phyloP scores from a whole-genome alignment of 2,113 vertebrate species.

The Copsychus sechellarum region DNA sequence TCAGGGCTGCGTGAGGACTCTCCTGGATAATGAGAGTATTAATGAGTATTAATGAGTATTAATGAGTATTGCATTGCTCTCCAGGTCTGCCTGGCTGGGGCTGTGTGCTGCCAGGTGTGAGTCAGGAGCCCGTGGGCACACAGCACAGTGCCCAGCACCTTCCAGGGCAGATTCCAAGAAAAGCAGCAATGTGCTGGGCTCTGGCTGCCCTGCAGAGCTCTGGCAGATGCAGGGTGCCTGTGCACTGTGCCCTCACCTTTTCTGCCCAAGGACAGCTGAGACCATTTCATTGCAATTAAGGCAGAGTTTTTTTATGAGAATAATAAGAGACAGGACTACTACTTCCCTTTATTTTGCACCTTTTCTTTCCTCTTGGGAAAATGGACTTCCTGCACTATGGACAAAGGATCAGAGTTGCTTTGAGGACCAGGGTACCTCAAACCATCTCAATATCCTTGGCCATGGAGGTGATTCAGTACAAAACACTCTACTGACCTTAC shows the following conservation, averaged over 20 bases:
- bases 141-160: accelerated
- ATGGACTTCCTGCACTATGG: neutral
- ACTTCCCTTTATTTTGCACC: neutral
- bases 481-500: neutral
- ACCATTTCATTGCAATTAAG: neutral
- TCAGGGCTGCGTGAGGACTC: accelerated
- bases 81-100: too few relatives aligned
- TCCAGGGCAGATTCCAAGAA: accelerated
- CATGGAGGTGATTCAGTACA: neutral
- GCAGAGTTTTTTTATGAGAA: neutral
- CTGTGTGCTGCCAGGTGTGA: too few relatives aligned
- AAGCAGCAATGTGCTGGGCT: neutral
- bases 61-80: neutral
- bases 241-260: accelerated
- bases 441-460: neutral
- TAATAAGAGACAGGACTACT: neutral
- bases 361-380: neutral
- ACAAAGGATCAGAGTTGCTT: neutral
- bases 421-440: neutral
- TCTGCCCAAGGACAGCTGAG: neutral
- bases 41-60: neutral
- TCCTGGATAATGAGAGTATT: neutral
- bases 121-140: accelerated
- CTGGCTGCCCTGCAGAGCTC: neutral
- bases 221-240: neutral